Percentiles rank a stretch among this genome's conserved stretches.
Evolutionary conservation across 1,140 invertebrate genomes (phyloP).

Genomic region (Drosophila ohnishii): DNA sequence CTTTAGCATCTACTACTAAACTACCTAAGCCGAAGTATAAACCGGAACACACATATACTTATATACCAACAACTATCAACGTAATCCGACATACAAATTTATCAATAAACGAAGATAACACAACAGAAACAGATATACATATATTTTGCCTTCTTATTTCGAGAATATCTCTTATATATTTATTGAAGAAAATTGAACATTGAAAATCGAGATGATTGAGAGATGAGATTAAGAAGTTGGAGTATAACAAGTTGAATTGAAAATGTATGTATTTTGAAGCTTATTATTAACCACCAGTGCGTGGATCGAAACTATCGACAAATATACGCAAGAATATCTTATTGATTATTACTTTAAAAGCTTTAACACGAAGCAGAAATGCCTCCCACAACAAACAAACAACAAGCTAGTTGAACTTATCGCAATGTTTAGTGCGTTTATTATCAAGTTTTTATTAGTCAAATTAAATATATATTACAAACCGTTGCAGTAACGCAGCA

Average conservation of each 20-base stretch:
- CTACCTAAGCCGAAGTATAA: constrained; percentile 49
- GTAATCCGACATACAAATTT: constrained; percentile 61
- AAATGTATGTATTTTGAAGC: constrained; percentile 56
- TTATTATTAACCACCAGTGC: constrained; percentile 28
- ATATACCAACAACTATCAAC: constrained; percentile 41
- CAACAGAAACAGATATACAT: constrained; percentile 45
- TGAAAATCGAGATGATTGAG: constrained; percentile 7
- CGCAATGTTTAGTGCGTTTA: constrained; percentile 72
- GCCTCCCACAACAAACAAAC: constrained; percentile 23
- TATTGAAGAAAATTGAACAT: constrained; percentile 47
- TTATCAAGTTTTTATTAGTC: constrained; percentile 70
- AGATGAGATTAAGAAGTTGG: constrained; percentile 24
- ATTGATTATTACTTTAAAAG: constrained; percentile 73
- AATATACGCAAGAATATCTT: constrained; percentile 58
- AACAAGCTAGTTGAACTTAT: constrained; percentile 66
- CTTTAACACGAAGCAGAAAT: constrained; percentile 63
- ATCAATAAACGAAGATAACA: constrained; percentile 45
- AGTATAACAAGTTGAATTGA: constrained; percentile 17
- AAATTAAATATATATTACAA: constrained; percentile 52
- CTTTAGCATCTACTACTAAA: constrained; percentile 60
- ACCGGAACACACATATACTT: constrained; percentile 38
- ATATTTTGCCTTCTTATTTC: constrained; percentile 68
- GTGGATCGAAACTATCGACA: constrained; percentile 28
- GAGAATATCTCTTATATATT: constrained; percentile 51
- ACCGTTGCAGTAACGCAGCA: constrained; percentile 64